These are phyloP conservation scores for Azemiops feae DNA, from an alignment of 2,113 vertebrate genomes.

Conservation along the genomic window DNA sequence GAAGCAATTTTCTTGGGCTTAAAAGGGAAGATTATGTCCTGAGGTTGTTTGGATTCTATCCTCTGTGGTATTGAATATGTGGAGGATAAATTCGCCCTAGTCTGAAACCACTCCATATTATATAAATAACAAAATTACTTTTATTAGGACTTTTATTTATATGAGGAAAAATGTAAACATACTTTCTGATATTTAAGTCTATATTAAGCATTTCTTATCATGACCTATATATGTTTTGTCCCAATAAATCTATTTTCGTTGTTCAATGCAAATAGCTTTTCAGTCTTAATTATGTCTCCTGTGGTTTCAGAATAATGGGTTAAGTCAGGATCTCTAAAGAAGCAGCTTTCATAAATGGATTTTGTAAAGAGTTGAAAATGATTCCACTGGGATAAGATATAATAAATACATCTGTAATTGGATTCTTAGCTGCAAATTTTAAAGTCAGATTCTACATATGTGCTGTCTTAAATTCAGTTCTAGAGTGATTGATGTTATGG, in stretches of 20 bases:
- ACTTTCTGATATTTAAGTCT: neutral
- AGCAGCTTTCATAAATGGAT: slow-evolving; percentile 25
- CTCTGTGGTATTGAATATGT: neutral
- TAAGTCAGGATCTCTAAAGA: slow-evolving; percentile 29
- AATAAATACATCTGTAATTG: slow-evolving; percentile 17
- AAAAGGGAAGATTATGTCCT: neutral
- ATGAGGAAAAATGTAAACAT: neutral
- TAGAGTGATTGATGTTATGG: neutral
- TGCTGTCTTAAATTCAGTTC: neutral
- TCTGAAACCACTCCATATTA: neutral
- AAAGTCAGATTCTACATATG: neutral
- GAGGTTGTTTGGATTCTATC: neutral
- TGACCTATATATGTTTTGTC: neutral
- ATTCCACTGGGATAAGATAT: neutral
- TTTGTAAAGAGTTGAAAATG: slow-evolving; percentile 22
- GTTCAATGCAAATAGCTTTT: neutral
- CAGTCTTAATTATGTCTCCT: slow-evolving; percentile 26
- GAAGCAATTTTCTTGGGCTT: neutral
- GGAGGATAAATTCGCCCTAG: neutral
- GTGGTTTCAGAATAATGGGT: slow-evolving; percentile 17
- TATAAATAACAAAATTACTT: neutral
- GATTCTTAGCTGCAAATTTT: neutral
- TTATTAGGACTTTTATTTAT: neutral
- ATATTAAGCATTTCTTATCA: neutral
- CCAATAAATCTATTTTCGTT: slow-evolving; percentile 6